Conservation (phyloP, 37 sponge, comb jelly and placozoan species). For the Agelas oroides region DNA sequence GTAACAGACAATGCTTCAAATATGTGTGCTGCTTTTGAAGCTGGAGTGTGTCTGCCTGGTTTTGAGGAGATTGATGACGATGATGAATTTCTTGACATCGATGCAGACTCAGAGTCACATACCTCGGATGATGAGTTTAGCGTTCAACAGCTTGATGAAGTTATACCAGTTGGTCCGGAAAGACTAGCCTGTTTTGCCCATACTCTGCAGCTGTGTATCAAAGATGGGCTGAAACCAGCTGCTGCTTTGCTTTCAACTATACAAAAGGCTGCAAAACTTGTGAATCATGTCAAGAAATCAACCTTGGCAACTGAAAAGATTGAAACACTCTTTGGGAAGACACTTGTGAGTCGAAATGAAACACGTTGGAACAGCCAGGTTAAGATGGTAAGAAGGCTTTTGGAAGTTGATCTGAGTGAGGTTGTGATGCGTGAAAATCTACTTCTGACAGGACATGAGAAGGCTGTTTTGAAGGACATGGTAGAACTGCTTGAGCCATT, state of each 20-base stretch:
- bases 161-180: background rate
- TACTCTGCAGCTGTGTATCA: slow-evolving; percentile 15
- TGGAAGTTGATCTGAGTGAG: too few relatives aligned
- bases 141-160: background rate
- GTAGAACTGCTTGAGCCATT: slow-evolving; percentile 17
- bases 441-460: too few relatives aligned
- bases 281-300: slow-evolving; percentile 15
- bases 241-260: slow-evolving; percentile 1
- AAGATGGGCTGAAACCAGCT: slow-evolving; percentile 22
- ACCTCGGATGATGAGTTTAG: too few relatives aligned
- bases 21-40: background rate
- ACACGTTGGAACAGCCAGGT: too few relatives aligned
- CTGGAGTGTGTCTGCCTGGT: background rate
- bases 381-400: too few relatives aligned
- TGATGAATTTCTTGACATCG: slow-evolving; percentile 1
- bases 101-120: background rate
- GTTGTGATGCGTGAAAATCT: too few relatives aligned
- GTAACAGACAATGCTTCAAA: slow-evolving; percentile 42
- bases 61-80: background rate
- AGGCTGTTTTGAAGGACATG: background rate
- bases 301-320: slow-evolving; percentile 27
- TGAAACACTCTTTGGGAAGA: slow-evolving; percentile 1
- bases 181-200: slow-evolving; percentile 25
- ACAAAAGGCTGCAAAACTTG: slow-evolving; percentile 7
- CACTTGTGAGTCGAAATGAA: background rate